phyloP scores from a whole-genome alignment of 2,888 invertebrate genomes.

The Automeris io region DNA sequence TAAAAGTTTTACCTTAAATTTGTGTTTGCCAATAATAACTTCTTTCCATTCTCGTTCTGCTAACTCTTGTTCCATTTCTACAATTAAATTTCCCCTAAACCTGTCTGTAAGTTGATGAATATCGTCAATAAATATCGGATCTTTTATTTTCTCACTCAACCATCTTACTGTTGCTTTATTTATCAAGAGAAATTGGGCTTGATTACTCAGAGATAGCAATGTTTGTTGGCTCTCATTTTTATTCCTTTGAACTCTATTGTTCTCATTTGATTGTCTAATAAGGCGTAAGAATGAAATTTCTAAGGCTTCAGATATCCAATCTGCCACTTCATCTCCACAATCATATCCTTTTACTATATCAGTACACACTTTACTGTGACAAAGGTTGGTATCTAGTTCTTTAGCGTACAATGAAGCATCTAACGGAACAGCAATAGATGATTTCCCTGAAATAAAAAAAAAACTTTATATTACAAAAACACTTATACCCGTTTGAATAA shows the following conservation, averaged over 20 bases:
- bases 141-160: constrained; percentile 78
- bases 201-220: constrained; percentile 82
- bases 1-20: constrained; percentile 76
- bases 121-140: constrained; percentile 66
- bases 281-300: constrained; percentile 82
- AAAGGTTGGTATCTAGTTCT: constrained; percentile 60
- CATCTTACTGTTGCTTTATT: constrained; percentile 86
- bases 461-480: background rate
- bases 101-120: constrained; percentile 81
- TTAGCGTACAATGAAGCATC: constrained; percentile 32
- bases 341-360: constrained; percentile 87
- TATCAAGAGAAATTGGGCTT: constrained; percentile 90
- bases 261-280: constrained; percentile 75
- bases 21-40: constrained; percentile 79
- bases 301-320: constrained; percentile 88
- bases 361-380: constrained; percentile 91
- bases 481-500: too few species aligned
- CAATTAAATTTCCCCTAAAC: constrained; percentile 94
- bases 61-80: constrained; percentile 84
- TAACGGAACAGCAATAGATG: constrained; percentile 72
- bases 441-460: constrained; percentile 57
- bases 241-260: constrained; percentile 47
- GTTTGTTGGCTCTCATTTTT: constrained; percentile 36
- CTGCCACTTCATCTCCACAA: constrained; percentile 87
- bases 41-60: constrained; percentile 85